Base-by-base conservation (phyloP, 2,113 vertebrate genomes). In the Cyprinus carpio region DNA sequence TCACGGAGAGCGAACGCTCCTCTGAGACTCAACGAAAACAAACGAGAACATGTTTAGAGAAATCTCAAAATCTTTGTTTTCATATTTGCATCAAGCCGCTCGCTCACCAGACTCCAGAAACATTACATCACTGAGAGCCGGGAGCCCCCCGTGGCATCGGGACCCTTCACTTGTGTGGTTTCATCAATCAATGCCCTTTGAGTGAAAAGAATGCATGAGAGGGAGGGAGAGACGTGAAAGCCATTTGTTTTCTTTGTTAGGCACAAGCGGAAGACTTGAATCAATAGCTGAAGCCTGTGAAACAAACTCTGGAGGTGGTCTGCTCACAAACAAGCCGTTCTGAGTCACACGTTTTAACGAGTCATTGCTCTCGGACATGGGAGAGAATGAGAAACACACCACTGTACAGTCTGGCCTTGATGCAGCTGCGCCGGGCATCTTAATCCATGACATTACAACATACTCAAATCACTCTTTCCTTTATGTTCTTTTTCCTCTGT, bases 121-220 rank as follows among this genome's bases (percentile, higher is more conserved):
- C 91, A 93, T 92, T 51, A 91, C 90, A 86, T 92, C 90, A 91
- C 86, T 72, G 51, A 8, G 37, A 74, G 69, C 81, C 69, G 91
- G 89, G 87, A 90, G 90, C 91, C 87, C 86, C 86, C 23, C 23
- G 62, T 86, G 76, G 75, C 64, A 74, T 87, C 56, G 67, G 85
- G 49, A n/a, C 81, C 56, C 82, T 87, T 86, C 85, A 76, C 65
- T 85, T 82, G 79, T 81, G 85, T 67, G 86, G 75, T 88, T 89
- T 88, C 79, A 90, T 93, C 90, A 87, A 90, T 91, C 90, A 88
- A 64, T 90, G 86, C 86, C 79, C 65, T 88, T 67, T 71, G 64
- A 58, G 83, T 15, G 87, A 85, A 87, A 88, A 89, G 85, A 87
- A 75, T 78, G 64, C 56, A 83, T 34, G 71, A 54, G 58, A 83